Evolutionary conservation across 2,113 vertebrate genomes (phyloP).

Genomic region (Panurus biarmicus): DNA sequence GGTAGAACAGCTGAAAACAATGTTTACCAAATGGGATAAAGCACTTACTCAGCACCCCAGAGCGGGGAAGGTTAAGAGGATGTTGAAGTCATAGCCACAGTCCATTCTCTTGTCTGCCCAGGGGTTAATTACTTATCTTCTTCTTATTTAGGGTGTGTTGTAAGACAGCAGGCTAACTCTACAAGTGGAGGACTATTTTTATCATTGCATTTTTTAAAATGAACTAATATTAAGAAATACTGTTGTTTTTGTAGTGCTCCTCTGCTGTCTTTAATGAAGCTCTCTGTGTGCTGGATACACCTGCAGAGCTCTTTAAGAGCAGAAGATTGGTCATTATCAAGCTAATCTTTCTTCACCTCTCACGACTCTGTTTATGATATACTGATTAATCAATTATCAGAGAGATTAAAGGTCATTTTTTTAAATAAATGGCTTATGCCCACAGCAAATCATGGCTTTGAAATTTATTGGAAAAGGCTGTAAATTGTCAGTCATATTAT

Average conservation of each 20-base stretch:
- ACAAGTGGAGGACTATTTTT: not conserved
- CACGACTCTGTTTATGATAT: constrained; percentile 52
- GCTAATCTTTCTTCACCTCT: constrained; percentile 12
- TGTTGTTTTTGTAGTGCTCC: not conserved
- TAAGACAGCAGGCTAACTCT: not conserved
- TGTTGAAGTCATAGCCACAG: not conserved
- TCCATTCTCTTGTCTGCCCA: not conserved
- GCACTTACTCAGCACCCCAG: not conserved
- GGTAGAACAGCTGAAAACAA: not conserved
- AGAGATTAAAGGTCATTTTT: constrained; percentile 67
- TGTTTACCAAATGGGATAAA: not conserved
- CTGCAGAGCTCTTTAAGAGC: constrained; percentile 9
- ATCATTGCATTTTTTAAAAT: not conserved
- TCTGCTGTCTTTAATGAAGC: not conserved
- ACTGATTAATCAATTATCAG: constrained; percentile 66
- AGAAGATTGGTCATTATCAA: not conserved
- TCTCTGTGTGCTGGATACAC: not conserved
- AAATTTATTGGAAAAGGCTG: constrained; percentile 63
- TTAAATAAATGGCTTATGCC: constrained; percentile 51
- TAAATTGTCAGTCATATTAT: constrained; percentile 70
- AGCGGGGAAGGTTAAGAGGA: not conserved
- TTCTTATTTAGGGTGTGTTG: not conserved
- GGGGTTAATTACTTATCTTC: not conserved
- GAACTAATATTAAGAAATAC: not conserved
- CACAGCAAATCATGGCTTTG: constrained; percentile 62